These are phyloP conservation scores for Aldrovandia affinis DNA, from an alignment of 2,797 vertebrate species.

Conservation along the genomic window DNA sequence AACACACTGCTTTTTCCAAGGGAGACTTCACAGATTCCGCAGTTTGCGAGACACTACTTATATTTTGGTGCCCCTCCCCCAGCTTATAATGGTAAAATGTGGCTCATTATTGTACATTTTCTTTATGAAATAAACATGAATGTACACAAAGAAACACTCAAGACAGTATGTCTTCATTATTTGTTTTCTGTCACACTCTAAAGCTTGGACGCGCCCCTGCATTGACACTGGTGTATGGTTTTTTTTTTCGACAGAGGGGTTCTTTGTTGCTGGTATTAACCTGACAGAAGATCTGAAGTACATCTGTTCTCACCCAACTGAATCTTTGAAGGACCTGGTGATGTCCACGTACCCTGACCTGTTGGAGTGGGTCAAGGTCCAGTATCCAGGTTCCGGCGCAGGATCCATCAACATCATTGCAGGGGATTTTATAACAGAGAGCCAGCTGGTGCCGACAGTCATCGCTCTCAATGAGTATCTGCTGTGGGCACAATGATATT, in stretches of 20 bases:
- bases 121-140: too few relatives aligned
- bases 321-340: slow-evolving; percentile 85
- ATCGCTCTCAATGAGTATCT: slow-evolving; percentile 84
- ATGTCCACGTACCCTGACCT: slow-evolving; percentile 78
- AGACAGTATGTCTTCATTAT: too few relatives aligned
- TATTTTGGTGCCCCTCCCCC: too few relatives aligned
- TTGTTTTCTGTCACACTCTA: too few relatives aligned
- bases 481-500: slow-evolving; percentile 55
- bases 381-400: slow-evolving; percentile 74
- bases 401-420: slow-evolving; percentile 87
- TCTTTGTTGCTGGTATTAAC: slow-evolving; percentile 92
- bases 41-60: too few relatives aligned
- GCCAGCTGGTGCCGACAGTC: slow-evolving; percentile 78
- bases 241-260: slow-evolving; percentile 70
- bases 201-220: background rate
- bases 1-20: too few relatives aligned
- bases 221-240: slow-evolving; percentile 3
- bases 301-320: slow-evolving; percentile 80
- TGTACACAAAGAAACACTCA: too few relatives aligned
- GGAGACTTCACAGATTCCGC: too few relatives aligned
- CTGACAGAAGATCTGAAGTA: slow-evolving; percentile 86
- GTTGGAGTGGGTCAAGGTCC: slow-evolving; percentile 81
- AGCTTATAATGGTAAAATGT: too few relatives aligned
- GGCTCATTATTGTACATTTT: too few relatives aligned
- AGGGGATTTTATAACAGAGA: slow-evolving; percentile 85